Percentiles rank a stretch among this genome's conserved stretches.
phyloP scores from a whole-genome alignment of 2,113 vertebrate genomes.

The Alethe castanea region DNA sequence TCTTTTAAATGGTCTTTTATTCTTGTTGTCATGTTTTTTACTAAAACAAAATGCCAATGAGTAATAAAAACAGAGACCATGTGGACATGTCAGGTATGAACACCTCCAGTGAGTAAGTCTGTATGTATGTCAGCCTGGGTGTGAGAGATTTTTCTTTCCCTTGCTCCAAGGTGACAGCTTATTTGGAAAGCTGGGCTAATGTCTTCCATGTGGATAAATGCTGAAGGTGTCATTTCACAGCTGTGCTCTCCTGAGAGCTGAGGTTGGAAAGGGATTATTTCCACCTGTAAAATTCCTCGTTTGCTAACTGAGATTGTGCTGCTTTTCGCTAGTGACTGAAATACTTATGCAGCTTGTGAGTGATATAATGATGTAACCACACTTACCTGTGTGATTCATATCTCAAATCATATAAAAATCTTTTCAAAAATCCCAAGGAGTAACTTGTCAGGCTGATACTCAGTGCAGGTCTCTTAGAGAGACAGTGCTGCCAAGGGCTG shows the following conservation, averaged over 20 bases:
- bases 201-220: not conserved
- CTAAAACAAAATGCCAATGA: not conserved
- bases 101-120: not conserved
- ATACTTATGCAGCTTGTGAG: not conserved
- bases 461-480: not conserved
- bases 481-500: not conserved
- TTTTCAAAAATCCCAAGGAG: not conserved
- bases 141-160: not conserved
- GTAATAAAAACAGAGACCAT: not conserved
- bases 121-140: not conserved
- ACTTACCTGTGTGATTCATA: not conserved
- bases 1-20: not conserved
- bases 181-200: not conserved
- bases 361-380: not conserved
- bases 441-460: not conserved
- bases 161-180: not conserved
- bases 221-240: constrained; percentile 20
- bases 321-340: not conserved
- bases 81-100: not conserved
- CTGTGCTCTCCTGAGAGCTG: constrained; percentile 1
- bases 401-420: not conserved
- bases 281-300: not conserved
- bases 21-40: not conserved
- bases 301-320: not conserved
- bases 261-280: not conserved